These are phyloP conservation scores for Sebastes trivittatus DNA, from an alignment of 2,797 vertebrate species.

Conservation along the genomic window DNA sequence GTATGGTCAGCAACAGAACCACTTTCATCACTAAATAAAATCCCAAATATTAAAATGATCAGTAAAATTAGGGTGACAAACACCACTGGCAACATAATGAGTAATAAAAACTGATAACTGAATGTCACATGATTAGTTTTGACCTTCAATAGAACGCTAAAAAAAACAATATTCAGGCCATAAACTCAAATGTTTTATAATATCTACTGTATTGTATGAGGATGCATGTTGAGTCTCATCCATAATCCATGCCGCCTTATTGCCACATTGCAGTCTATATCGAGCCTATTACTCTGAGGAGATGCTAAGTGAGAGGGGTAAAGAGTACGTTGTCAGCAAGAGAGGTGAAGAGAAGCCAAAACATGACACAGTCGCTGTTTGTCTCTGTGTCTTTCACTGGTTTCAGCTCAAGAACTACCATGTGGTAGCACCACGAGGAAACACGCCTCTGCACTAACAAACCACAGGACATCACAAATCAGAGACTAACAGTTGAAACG, in stretches of 20 bases:
- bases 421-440: neutral
- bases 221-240: constrained; percentile 9
- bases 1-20: neutral
- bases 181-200: neutral
- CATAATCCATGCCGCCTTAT: constrained; percentile 35
- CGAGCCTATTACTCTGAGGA: constrained; percentile 2
- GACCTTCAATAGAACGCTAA: neutral
- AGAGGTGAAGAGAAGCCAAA: constrained; percentile 8
- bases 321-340: constrained; percentile 10
- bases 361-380: neutral
- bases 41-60: neutral
- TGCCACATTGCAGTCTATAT: constrained; percentile 11
- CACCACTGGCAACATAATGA: fast-evolving
- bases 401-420: neutral
- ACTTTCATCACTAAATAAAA: neutral
- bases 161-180: fast-evolving
- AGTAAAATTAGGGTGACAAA: neutral
- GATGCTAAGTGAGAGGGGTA: constrained; percentile 4
- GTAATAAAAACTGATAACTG: neutral
- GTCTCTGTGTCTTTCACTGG: neutral
- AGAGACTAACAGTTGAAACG: neutral
- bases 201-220: neutral
- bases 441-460: neutral
- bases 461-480: constrained; percentile 1
- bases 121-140: neutral